Evolutionary conservation across 2,888 invertebrate species (phyloP).

Genomic region (Galeopsomyia nigrocyanea): DNA sequence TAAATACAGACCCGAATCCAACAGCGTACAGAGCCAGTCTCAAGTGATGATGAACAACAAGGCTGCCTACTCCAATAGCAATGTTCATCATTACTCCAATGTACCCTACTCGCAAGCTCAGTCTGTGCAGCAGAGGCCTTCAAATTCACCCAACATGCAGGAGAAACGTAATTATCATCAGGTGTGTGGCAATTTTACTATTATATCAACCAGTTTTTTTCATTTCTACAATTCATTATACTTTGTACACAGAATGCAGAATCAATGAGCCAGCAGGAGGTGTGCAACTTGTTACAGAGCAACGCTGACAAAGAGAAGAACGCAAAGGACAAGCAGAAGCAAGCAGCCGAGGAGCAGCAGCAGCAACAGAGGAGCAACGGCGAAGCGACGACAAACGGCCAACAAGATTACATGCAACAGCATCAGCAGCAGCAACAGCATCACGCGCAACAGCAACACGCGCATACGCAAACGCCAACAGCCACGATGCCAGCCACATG

Average conservation of each 20-base stretch:
- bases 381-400: conserved; percentile 40
- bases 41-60: conserved; percentile 68
- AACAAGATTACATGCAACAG: conserved; percentile 44
- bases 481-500: conserved; percentile 75
- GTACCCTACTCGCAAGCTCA: conserved; percentile 67
- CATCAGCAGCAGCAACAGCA: conserved; percentile 54
- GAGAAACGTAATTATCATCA: conserved; percentile 67
- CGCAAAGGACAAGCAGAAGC: conserved; percentile 70
- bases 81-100: conserved; percentile 67
- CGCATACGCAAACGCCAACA: conserved; percentile 65
- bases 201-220: not conserved
- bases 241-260: conserved; percentile 62
- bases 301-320: conserved; percentile 59
- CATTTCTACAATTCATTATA: no score
- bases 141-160: conserved; percentile 66
- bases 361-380: conserved; percentile 52
- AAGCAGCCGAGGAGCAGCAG: conserved; percentile 67
- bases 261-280: conserved; percentile 65
- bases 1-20: conserved; percentile 72
- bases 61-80: conserved; percentile 64
- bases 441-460: conserved; percentile 62
- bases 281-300: conserved; percentile 66
- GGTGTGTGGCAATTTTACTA: conserved; percentile 51
- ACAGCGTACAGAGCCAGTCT: conserved; percentile 65
- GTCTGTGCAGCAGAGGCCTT: conserved; percentile 64